These are phyloP conservation scores for Gobiocypris rarus DNA, from an alignment of 2,113 vertebrate genomes.

Conservation along the genomic window DNA sequence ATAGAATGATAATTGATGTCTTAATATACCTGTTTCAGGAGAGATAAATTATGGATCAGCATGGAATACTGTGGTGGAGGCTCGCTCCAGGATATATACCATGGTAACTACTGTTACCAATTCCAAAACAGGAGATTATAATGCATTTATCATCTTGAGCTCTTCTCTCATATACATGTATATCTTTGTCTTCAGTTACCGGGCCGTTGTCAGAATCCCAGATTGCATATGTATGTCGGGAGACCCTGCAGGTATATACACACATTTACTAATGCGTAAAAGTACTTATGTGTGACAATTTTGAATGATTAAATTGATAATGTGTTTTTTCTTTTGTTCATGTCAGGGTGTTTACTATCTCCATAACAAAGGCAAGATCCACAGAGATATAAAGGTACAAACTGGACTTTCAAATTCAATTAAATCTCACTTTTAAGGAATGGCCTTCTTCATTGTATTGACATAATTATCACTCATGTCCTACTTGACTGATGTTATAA, in stretches of 20 bases:
- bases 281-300: constrained; percentile 41
- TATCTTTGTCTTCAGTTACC: constrained; percentile 79
- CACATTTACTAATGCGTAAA: constrained; percentile 43
- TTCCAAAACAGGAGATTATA: background rate
- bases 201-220: constrained; percentile 96
- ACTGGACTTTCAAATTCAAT: background rate
- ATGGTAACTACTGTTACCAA: constrained; percentile 76
- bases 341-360: constrained; percentile 80
- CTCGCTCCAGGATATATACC: constrained; percentile 98
- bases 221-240: constrained; percentile 97
- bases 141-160: background rate
- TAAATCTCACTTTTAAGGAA: background rate
- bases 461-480: background rate
- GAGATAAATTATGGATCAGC: constrained; percentile 99
- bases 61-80: constrained; percentile 99
- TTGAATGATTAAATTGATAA: background rate
- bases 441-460: background rate
- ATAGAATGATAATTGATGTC: background rate
- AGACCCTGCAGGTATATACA: constrained; percentile 94
- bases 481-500: background rate
- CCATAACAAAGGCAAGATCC: constrained; percentile 82
- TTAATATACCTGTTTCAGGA: constrained; percentile 73
- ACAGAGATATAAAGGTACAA: constrained; percentile 82
- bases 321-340: constrained; percentile 12
- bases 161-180: background rate